Percentiles rank a stretch among this genome's conserved stretches.
phyloP scores from a whole-genome alignment of 2,797 vertebrate species.

The Hoplostethus mediterraneus region DNA sequence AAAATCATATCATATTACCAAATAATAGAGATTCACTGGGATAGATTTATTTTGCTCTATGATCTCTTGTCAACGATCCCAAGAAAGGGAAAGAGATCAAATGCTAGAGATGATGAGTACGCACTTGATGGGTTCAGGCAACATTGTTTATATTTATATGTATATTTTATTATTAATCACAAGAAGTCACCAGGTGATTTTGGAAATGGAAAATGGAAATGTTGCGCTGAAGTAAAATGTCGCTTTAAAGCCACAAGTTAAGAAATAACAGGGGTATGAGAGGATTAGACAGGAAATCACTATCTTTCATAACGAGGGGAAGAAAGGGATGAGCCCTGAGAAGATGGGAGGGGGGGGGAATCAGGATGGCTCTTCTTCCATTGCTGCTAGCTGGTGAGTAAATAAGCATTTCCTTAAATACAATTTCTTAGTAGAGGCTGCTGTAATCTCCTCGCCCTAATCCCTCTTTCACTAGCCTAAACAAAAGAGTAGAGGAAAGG shows the following conservation, averaged over 20 bases:
- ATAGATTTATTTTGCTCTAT: too few species aligned
- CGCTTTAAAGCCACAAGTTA: not conserved
- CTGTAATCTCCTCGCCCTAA: constrained; percentile 83
- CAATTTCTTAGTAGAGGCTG: constrained; percentile 75
- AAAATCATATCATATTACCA: not conserved
- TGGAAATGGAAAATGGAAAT: too few species aligned
- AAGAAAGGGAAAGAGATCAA: too few species aligned
- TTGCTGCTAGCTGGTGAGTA: constrained; percentile 44
- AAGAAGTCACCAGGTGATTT: too few species aligned
- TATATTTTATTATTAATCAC: too few species aligned
- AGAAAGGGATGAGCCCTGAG: constrained; percentile 9
- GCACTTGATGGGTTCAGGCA: too few species aligned
- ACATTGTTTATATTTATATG: too few species aligned
- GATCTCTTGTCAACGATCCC: too few species aligned
- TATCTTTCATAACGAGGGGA: constrained; percentile 12
- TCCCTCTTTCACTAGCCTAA: constrained; percentile 77
- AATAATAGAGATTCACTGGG: not conserved
- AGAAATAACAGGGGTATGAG: constrained; percentile 12
- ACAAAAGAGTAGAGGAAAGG: constrained; percentile 80
- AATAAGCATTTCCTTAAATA: constrained; percentile 82
- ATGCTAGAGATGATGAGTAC: too few species aligned
- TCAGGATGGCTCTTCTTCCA: constrained; percentile 41
- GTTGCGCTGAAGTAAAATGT: not conserved
- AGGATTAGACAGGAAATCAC: constrained; percentile 43
- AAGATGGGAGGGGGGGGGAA: constrained; percentile 3